Evolutionary conservation across 1,140 invertebrate genomes (phyloP).

Genomic region (Anoplophora glabripennis): DNA sequence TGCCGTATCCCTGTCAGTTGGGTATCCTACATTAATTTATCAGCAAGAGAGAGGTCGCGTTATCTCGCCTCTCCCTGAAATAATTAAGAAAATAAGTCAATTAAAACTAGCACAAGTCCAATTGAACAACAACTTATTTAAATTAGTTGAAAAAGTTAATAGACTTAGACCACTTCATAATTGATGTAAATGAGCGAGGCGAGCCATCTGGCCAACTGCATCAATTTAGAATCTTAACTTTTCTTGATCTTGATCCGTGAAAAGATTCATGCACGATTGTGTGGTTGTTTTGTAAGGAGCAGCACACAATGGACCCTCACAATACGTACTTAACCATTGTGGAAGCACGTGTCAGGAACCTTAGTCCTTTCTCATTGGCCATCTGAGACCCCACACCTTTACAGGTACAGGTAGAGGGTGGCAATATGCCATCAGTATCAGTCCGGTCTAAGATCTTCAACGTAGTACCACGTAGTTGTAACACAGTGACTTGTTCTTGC

Average conservation of each 20-base stretch:
- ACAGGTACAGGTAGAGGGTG: slow-evolving; percentile 14
- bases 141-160: slow-evolving; percentile 7
- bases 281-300: slow-evolving; percentile 16
- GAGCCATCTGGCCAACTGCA: slow-evolving; percentile 6
- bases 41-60: too few relatives aligned
- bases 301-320: slow-evolving; percentile 14
- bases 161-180: background rate
- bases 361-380: slow-evolving; percentile 6
- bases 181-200: slow-evolving; percentile 10
- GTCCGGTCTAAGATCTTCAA: slow-evolving; percentile 6
- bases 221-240: slow-evolving; percentile 12
- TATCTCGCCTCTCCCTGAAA: too few relatives aligned
- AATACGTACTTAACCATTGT: slow-evolving; percentile 15
- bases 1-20: too few relatives aligned
- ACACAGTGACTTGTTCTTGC: too few relatives aligned
- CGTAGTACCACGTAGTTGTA: background rate
- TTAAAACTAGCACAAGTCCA: too few relatives aligned
- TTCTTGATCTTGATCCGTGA: slow-evolving; percentile 1
- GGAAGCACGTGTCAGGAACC: slow-evolving; percentile 15
- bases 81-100: too few relatives aligned
- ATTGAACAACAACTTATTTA: background rate
- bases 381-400: slow-evolving; percentile 12
- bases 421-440: slow-evolving; percentile 13
- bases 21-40: too few relatives aligned
- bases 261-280: slow-evolving; percentile 6